Conservation (phyloP, 2,888 invertebrate genomes). For the Trichopoda pennipes region DNA sequence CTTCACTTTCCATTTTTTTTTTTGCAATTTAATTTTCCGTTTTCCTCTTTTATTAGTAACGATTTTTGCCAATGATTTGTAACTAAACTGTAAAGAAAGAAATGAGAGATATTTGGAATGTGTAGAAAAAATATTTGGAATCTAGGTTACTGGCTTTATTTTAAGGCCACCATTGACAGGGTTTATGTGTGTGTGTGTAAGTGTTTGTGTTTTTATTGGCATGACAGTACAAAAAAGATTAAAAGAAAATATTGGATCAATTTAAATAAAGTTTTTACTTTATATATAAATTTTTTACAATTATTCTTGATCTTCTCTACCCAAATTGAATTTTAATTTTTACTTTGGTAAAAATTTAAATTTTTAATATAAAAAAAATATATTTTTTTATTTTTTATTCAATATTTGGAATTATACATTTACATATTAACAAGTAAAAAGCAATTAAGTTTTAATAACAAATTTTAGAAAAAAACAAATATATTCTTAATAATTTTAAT, state of each 20-base stretch:
- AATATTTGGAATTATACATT: background rate
- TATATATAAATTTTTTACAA: conserved; percentile 10
- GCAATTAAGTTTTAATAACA: too few species aligned
- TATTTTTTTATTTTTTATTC: too few species aligned
- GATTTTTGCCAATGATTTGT: conserved; percentile 61
- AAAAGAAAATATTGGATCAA: conserved; percentile 64
- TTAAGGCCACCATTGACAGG: conserved; percentile 8
- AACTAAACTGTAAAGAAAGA: conserved; percentile 55
- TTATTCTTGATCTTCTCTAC: conserved; percentile 10
- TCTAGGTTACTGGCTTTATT: conserved; percentile 53
- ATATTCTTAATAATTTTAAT: too few species aligned
- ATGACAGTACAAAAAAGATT: conserved; percentile 67
- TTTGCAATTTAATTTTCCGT: conserved; percentile 3
- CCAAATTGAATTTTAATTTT: conserved; percentile 64
- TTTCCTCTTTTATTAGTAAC: conserved; percentile 44
- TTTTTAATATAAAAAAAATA: too few species aligned
- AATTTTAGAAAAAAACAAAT: too few species aligned
- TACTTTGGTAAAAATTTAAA: conserved; percentile 29
- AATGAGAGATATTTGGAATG: conserved; percentile 5
- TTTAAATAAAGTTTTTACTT: conserved; percentile 50
- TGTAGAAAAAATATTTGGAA: background rate
- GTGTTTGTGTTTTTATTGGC: conserved; percentile 73
- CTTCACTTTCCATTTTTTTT: background rate
- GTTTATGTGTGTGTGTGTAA: background rate
- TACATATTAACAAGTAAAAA: too few species aligned